Percentiles rank a stretch among this genome's conserved stretches.
phyloP scores from a whole-genome alignment of 2,113 vertebrate genomes.

The Mungos mungo region DNA sequence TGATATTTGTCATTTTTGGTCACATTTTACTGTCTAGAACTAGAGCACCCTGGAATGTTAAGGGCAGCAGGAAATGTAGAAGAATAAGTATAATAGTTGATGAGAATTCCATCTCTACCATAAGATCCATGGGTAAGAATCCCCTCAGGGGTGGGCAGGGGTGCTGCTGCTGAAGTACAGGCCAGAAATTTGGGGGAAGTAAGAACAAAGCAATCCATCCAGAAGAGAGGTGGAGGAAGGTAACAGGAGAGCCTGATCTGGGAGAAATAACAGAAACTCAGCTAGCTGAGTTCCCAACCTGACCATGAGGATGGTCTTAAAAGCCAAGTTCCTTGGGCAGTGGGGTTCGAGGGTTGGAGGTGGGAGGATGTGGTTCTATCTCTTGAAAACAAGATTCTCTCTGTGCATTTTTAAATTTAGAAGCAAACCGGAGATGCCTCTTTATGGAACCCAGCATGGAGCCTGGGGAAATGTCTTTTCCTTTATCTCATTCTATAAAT shows the following conservation, averaged over 20 bases:
- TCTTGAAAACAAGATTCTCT: neutral
- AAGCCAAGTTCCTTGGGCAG: no score
- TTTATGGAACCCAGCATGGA: neutral
- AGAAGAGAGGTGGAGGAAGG: neutral
- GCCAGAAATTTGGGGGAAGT: neutral
- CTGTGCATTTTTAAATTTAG: neutral
- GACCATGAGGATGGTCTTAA: neutral
- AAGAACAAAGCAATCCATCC: neutral
- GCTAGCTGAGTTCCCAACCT: neutral
- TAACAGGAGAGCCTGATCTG: neutral
- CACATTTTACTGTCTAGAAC: neutral
- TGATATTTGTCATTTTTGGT: neutral
- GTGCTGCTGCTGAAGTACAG: neutral
- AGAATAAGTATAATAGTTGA: neutral
- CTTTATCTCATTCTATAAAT: constrained; percentile 37
- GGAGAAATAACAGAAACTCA: neutral
- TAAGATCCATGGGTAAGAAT: neutral
- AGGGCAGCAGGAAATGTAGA: neutral
- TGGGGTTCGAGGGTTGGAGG: neutral
- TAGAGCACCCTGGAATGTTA: neutral
- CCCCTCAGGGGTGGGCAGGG: neutral
- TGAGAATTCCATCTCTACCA: neutral
- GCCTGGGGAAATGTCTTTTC: neutral
- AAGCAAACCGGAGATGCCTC: neutral
- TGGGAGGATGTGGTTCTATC: neutral